Evolutionary conservation across 2,888 invertebrate genomes (phyloP).

Genomic region (Synanthedon formicaeformis): DNA sequence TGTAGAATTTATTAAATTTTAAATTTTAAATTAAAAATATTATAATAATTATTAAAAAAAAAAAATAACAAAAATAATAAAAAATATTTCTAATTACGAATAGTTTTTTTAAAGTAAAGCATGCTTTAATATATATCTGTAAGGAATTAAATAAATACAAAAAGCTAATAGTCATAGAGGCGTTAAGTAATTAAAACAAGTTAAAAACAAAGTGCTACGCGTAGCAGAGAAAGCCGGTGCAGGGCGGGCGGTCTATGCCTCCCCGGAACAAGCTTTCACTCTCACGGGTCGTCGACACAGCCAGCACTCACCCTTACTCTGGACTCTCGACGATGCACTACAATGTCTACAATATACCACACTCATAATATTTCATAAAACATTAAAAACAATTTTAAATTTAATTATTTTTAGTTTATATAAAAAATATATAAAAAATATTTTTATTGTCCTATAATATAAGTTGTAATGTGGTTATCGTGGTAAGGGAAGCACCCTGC

Average conservation of each 20-base stretch:
- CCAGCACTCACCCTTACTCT: conserved; percentile 49
- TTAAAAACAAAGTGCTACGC: conserved; percentile 46
- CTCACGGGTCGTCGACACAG: conserved; percentile 65
- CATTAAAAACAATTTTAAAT: neutral
- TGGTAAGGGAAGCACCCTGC: conserved; percentile 36
- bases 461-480: neutral
- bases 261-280: conserved; percentile 67
- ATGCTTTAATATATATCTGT: neutral
- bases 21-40: neutral
- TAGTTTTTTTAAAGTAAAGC: neutral
- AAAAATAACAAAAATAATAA: neutral
- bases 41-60: neutral
- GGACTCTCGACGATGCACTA: conserved; percentile 6
- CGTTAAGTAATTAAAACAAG: conserved; percentile 33
- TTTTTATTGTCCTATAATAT: no score
- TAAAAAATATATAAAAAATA: no score
- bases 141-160: neutral
- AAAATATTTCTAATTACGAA: neutral
- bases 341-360: neutral
- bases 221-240: conserved; percentile 60
- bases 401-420: no score
- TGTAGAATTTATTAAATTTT: neutral
- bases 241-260: conserved; percentile 51
- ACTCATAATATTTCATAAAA: neutral
- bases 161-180: conserved; percentile 9